Base-by-base conservation (phyloP, 2,113 vertebrate species). In the Coreoperca whiteheadi region DNA sequence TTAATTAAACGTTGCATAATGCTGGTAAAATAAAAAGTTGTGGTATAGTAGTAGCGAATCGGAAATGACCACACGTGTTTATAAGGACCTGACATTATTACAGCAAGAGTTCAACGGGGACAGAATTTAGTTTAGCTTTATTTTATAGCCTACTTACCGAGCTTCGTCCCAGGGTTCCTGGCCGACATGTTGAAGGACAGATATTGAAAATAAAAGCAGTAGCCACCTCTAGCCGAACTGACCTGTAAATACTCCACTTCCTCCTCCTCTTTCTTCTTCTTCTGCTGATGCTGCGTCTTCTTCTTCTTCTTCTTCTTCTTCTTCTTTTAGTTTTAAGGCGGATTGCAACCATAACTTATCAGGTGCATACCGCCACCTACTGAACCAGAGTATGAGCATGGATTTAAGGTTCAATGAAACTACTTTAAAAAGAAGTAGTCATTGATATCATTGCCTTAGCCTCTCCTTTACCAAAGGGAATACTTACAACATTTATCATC, bases 161-260 rank as follows among this genome's bases (percentile, higher is more conserved):
- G 72, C 21, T 10, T 25, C 1, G 23, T 84, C 0, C 91, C 91
- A 0, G 83, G 73, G 57, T 92, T 92, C 8, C 87, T 72, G 8
- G 37, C 72, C 0, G 79, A 66, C 90, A 91, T 89, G 18, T 12
- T 54, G 4, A n/a, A 1, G 12, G 4, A 41, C 21, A 18, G 23
- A 41, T 59, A 1, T 5, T 32, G 0, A 34, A 25, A 65, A 11
- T 2, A 43, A 7, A 30, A 7, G 14, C 41, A 46, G 12, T 1
- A 25, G n/a, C 56, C 48, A 23, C 56, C 2, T 4, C 8, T 14
- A 9, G 18, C 20, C 0, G 14, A 15, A 16, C 14, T 5, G 53
- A 41, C 28, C 28, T 50, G 39, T 77, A 69, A 21, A 18, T 12
- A 28, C 3, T 41, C 5, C 18, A 63, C 70, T 76, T 76, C 65